These are phyloP conservation scores for Ranitomeya imitator DNA, from an alignment of 2,113 vertebrate species.

Conservation along the genomic window DNA sequence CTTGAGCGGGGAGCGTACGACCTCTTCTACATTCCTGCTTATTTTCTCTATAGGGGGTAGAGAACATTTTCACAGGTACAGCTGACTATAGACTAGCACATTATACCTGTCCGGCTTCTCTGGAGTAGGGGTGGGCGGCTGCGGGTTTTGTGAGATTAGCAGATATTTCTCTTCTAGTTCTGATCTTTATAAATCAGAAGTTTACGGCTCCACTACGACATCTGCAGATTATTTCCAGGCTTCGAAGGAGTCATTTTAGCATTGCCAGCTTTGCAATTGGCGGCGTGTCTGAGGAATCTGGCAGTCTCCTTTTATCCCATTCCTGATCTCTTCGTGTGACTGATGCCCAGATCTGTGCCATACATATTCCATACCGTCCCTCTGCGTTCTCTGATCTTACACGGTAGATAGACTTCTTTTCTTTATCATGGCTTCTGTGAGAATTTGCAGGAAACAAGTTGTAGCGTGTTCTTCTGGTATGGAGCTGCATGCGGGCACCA, in stretches of 20 bases:
- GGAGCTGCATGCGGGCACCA: not conserved
- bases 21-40: not conserved
- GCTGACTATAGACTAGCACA: not conserved
- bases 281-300: not conserved
- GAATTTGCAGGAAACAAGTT: too few relatives aligned
- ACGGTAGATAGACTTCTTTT: not conserved
- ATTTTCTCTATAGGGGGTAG: not conserved
- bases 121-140: not conserved
- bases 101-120: not conserved
- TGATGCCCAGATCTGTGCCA: not conserved
- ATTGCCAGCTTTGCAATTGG: not conserved
- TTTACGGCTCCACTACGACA: not conserved
- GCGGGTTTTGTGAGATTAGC: not conserved
- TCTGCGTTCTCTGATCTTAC: not conserved
- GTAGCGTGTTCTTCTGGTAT: too few relatives aligned
- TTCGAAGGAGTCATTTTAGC: not conserved
- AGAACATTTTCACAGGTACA: conserved; percentile 2
- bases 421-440: too few relatives aligned
- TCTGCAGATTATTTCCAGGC: not conserved
- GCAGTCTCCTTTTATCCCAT: not conserved
- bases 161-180: not conserved
- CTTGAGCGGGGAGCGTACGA: not conserved
- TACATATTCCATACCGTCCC: not conserved
- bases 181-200: not conserved
- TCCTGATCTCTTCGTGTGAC: not conserved